Evolutionary conservation across 2,797 vertebrate species (phyloP), one percentile per base, ranked within the genome.

Genomic region (Anomalospiza imberbis): DNA sequence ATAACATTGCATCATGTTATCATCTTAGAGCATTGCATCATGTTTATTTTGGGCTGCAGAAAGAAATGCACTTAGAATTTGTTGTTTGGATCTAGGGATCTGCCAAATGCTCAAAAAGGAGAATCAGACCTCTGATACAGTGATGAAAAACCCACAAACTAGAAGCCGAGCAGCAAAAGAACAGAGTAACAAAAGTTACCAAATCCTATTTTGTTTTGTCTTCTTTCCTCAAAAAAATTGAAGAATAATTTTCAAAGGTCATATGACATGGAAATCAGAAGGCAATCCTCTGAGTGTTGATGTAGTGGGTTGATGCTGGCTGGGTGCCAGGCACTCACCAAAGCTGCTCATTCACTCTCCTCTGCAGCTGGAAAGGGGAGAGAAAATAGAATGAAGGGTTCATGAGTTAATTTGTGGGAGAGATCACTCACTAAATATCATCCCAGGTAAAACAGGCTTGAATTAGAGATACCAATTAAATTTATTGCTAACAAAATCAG

Each of bases 151-250:
- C 10, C 9, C 4, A 29, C 8, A 36, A 36, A 58, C 20, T 45
- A 62, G n/a, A 78, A 60, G 9, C 12, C n/a, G 34, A 77, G 12
- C 1, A 2, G 24, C 9, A 53, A 51, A 82, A 62, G 10, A 85
- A 62, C 15, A 57, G 6, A 66, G 2, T 7, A 60, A 57, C 45
- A 67, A 32, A 76, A 57, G 20, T 26, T 63, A 44, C 15, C 13
- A 68, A 68, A 61, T 75, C 13, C 42, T 68, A 6, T 57, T 67
- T 31, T 50, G 9, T 53, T 77, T 80, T 68, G 12, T 51, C 5
- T 7, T 31, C 20, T 26, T 45, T 22, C 10, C 20, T 4, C 4
- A 7, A 2, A 31, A 48, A 62, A 12, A 1, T 3, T 5, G 18
- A 77, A 40, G 66, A 83, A 54, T 47, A 22, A 21, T 31, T 73